These are phyloP conservation scores for Ooceraea biroi DNA, from an alignment of 1,140 invertebrate genomes.

Conservation along the genomic window DNA sequence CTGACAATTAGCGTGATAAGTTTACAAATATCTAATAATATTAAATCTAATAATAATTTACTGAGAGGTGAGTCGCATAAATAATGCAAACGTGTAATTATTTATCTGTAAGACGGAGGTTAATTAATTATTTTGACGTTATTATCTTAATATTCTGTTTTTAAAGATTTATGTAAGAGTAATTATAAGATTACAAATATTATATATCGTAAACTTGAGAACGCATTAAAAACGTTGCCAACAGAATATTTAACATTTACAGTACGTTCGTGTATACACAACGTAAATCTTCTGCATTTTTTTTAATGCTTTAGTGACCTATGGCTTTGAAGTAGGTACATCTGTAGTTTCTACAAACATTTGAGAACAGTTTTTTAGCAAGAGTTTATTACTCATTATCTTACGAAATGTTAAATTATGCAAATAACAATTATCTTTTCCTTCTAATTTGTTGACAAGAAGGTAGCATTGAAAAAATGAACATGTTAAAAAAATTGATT, in stretches of 20 bases:
- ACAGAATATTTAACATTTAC: neutral
- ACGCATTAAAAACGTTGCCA: neutral
- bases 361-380: neutral
- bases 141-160: neutral
- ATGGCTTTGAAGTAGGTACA: neutral
- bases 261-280: neutral
- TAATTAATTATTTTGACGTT: neutral
- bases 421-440: no score
- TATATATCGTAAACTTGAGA: neutral
- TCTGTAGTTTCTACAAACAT: neutral
- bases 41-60: slow-evolving; percentile 25
- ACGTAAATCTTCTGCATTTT: neutral
- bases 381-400: neutral
- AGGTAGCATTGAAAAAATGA: no score
- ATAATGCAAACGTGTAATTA: neutral
- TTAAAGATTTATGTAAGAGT: neutral
- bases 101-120: neutral
- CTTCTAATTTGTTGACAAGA: no score
- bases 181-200: slow-evolving; percentile 8
- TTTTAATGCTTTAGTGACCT: neutral
- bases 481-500: no score
- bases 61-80: no score
- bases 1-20: neutral
- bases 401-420: slow-evolving; percentile 1
- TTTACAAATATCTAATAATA: neutral